A percentile compares a stretch with the other conserved stretches of the same genome.
phyloP scores from a whole-genome alignment of 2,888 invertebrate species.

The Heliconius erato region DNA sequence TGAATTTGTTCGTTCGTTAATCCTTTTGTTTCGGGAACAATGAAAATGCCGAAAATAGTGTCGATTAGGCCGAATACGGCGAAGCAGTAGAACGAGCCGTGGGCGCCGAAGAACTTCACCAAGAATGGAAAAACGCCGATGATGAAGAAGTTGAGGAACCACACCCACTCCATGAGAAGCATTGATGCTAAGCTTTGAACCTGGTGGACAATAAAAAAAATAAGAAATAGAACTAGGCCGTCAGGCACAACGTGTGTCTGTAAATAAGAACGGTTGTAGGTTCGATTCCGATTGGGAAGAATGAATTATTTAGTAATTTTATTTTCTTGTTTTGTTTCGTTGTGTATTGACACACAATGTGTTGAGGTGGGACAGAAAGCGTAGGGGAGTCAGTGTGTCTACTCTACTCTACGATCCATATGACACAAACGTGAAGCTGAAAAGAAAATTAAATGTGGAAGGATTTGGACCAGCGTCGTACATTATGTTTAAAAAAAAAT shows the following conservation, averaged over 20 bases:
- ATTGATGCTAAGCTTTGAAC: slow-evolving; percentile 77
- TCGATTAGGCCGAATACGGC: slow-evolving; percentile 63
- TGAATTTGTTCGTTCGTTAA: slow-evolving; percentile 75
- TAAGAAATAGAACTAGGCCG: background rate
- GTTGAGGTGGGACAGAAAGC: background rate
- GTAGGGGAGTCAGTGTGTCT: background rate
- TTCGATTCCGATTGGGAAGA: too few species aligned
- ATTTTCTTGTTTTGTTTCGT: background rate
- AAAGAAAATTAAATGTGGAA: too few species aligned
- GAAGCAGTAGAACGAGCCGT: slow-evolving; percentile 76
- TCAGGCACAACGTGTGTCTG: background rate
- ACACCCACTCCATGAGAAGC: slow-evolving; percentile 75
- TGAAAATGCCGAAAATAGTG: slow-evolving; percentile 62
- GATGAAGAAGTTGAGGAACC: slow-evolving; percentile 76
- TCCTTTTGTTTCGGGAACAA: slow-evolving; percentile 83
- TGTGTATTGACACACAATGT: too few species aligned
- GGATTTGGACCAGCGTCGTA: too few species aligned
- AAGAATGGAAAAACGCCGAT: slow-evolving; percentile 75
- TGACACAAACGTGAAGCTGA: background rate
- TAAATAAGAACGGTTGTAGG: background rate
- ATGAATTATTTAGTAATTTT: background rate
- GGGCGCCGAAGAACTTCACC: slow-evolving; percentile 63
- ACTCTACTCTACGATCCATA: background rate
- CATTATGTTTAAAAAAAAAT: too few species aligned
- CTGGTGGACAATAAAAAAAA: slow-evolving; percentile 56